phyloP scores from a whole-genome alignment of 2,113 vertebrate genomes.

The Symphodus melops region DNA sequence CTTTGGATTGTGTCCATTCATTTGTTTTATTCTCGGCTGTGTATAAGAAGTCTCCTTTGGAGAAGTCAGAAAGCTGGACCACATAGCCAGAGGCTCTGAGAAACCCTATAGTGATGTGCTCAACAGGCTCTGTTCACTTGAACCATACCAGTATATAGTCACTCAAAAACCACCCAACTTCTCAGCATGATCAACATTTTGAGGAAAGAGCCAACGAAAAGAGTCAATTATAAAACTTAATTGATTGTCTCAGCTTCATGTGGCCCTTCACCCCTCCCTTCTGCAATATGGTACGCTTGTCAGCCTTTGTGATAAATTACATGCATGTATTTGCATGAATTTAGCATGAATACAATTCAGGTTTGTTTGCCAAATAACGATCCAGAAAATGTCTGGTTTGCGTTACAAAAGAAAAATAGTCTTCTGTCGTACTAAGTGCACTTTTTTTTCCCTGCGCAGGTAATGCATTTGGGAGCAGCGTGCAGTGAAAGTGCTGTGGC shows the following conservation, averaged over 20 bases:
- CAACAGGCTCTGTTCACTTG: constrained; percentile 89
- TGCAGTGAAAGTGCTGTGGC: constrained; percentile 36
- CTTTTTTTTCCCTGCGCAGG: constrained; percentile 6
- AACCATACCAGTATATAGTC: constrained; percentile 76
- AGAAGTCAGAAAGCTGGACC: constrained; percentile 87
- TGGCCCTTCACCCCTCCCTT: constrained; percentile 89
- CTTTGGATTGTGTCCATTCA: constrained; percentile 80
- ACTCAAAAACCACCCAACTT: constrained; percentile 22
- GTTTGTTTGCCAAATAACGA: constrained; percentile 91
- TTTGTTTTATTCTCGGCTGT: constrained; percentile 91
- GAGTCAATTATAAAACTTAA: constrained; percentile 90
- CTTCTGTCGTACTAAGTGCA: constrained; percentile 4
- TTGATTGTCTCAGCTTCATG: constrained; percentile 93
- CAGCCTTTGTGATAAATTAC: constrained; percentile 97
- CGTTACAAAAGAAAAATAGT: constrained; percentile 65
- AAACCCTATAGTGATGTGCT: constrained; percentile 88
- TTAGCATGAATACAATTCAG: constrained; percentile 92
- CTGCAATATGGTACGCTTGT: constrained; percentile 96
- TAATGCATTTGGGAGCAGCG: constrained; percentile 18
- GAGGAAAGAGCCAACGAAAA: constrained; percentile 55
- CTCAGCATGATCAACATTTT: constrained; percentile 71
- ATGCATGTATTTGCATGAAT: constrained; percentile 98
- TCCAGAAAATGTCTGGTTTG: constrained; percentile 83
- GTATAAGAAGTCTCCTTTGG: constrained; percentile 88
- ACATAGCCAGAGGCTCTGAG: constrained; percentile 88